Conservation (phyloP, 2,113 vertebrate species). For the Aphelocoma coerulescens region DNA sequence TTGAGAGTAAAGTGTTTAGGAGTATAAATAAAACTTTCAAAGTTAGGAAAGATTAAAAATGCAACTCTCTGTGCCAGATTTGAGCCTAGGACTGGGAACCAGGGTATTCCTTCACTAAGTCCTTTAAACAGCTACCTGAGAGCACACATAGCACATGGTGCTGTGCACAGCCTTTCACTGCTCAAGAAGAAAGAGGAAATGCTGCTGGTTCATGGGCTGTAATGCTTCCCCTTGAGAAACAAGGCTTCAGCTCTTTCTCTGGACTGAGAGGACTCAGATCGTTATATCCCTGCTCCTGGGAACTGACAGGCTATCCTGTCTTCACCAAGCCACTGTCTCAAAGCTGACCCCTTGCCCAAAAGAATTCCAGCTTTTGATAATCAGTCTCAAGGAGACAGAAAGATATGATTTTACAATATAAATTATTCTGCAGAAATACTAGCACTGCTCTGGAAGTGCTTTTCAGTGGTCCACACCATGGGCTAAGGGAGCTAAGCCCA, state of each 20-base stretch:
- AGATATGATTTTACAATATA: background rate
- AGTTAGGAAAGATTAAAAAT: background rate
- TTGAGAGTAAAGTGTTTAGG: background rate
- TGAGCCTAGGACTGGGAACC: background rate
- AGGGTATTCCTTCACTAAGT: background rate
- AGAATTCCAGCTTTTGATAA: background rate
- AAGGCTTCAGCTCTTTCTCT: background rate
- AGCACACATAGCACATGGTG: background rate
- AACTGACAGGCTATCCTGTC: background rate
- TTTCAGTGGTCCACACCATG: background rate
- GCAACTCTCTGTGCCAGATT: background rate
- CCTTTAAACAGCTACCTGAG: background rate
- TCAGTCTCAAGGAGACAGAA: background rate
- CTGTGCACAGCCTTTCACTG: background rate
- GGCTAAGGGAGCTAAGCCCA: background rate
- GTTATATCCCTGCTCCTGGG: background rate
- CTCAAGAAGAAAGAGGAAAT: background rate
- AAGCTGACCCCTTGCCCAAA: background rate
- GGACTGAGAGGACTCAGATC: background rate
- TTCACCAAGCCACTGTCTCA: background rate
- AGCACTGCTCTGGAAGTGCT: background rate
- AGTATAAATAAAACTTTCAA: background rate
- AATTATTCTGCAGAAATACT: background rate
- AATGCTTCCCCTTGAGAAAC: background rate
- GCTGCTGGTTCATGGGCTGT: background rate